phyloP scores from a whole-genome alignment of 1,140 invertebrate species.

The Rhagoletis pomonella region DNA sequence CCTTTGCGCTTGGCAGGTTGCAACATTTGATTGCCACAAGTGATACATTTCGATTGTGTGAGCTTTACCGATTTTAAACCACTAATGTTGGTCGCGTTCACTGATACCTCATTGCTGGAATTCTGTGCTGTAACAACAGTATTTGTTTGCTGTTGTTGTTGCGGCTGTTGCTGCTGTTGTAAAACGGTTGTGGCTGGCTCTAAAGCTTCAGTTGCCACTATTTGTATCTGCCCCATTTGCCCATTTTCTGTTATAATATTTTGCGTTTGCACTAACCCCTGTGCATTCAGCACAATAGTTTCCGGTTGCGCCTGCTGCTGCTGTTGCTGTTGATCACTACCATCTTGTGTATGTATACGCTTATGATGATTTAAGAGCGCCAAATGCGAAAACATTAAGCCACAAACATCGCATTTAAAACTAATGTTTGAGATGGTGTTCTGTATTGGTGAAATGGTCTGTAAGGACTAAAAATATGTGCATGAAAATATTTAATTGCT shows the following conservation, averaged over 20 bases:
- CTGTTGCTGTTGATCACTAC: constrained; percentile 64
- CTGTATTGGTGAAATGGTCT: constrained; percentile 64
- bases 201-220: constrained; percentile 78
- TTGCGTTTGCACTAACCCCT: constrained; percentile 75
- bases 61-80: constrained; percentile 70
- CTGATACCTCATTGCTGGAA: constrained; percentile 57
- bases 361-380: constrained; percentile 87
- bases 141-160: constrained; percentile 59
- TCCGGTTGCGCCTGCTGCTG: constrained; percentile 64
- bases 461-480: constrained; percentile 40
- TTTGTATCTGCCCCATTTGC: constrained; percentile 76
- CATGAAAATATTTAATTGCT: not conserved
- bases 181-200: constrained; percentile 68
- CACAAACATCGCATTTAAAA: constrained; percentile 90
- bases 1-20: constrained; percentile 77
- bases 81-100: constrained; percentile 63
- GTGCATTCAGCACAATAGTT: constrained; percentile 69
- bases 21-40: constrained; percentile 76
- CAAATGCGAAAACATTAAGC: constrained; percentile 86
- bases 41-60: constrained; percentile 74
- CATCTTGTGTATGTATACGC: constrained; percentile 81
- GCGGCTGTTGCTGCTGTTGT: constrained; percentile 62
- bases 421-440: constrained; percentile 86
- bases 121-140: constrained; percentile 37
- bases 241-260: constrained; percentile 73